These are phyloP conservation scores for Guaruba guarouba DNA, from an alignment of 2,113 vertebrate genomes.

Conservation along the genomic window DNA sequence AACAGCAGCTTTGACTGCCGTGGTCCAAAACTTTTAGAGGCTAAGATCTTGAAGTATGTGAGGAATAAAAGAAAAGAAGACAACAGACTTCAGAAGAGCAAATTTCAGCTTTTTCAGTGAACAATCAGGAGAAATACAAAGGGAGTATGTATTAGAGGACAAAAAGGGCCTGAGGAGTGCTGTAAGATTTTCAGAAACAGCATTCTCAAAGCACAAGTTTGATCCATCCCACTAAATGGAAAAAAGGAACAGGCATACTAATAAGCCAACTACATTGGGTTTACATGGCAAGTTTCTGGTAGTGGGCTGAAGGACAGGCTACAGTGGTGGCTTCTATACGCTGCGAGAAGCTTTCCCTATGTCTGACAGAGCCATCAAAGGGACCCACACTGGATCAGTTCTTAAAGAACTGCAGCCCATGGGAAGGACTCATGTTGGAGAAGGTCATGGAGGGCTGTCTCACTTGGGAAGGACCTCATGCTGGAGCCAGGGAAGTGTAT, in stretches of 20 bases:
- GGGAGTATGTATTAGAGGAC: background rate
- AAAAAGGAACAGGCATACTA: background rate
- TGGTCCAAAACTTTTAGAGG: background rate
- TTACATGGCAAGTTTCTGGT: background rate
- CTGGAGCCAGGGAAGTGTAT: background rate
- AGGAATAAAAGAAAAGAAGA: background rate
- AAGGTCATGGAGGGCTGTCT: background rate
- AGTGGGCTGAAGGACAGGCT: fast-evolving
- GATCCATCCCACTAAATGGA: background rate
- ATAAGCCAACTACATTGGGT: background rate
- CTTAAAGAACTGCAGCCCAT: too few species aligned
- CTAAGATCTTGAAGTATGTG: background rate
- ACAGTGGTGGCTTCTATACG: background rate
- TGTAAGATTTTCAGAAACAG: background rate
- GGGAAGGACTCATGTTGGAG: background rate
- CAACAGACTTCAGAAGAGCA: background rate
- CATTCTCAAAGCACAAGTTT: background rate
- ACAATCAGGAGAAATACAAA: background rate
- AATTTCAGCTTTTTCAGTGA: background rate
- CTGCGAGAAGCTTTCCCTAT: background rate
- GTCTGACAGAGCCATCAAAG: background rate
- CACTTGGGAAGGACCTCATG: fast-evolving
- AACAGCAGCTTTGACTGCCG: background rate
- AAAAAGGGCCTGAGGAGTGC: background rate
- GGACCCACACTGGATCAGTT: background rate